Conservation (phyloP, 2,797 vertebrate species). For the Avahi laniger region DNA sequence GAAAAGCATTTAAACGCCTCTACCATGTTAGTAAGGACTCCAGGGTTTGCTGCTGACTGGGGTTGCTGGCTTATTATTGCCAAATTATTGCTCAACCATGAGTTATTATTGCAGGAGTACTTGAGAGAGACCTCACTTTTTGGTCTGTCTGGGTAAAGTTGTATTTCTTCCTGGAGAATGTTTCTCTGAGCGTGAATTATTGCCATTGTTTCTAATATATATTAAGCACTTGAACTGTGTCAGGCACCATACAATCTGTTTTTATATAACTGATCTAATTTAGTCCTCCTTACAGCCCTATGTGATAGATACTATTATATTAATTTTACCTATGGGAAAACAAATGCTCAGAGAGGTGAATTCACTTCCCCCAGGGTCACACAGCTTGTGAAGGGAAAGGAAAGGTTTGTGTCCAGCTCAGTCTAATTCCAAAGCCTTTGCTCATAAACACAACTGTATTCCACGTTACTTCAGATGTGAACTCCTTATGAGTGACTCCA, state of each 20-base stretch:
- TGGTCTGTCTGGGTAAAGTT: not conserved
- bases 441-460: not conserved
- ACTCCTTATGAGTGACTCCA: not conserved
- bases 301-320: not conserved
- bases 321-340: not conserved
- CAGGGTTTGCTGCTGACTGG: conserved; percentile 7
- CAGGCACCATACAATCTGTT: not conserved
- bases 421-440: not conserved
- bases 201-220: not conserved
- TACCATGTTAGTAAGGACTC: conserved; percentile 69
- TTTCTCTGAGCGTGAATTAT: not conserved
- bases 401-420: not conserved
- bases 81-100: not conserved
- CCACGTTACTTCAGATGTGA: not conserved
- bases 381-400: not conserved
- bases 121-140: not conserved
- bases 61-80: not conserved
- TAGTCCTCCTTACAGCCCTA: not conserved
- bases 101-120: not conserved
- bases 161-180: not conserved
- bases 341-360: not conserved
- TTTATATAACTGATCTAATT: not conserved
- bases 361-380: not conserved
- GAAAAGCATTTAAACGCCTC: conserved; percentile 60
- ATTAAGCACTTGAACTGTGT: not conserved